A percentile compares a stretch with the other conserved stretches of the same genome.
These are phyloP conservation scores for Mirza zaza DNA, from an alignment of 2,113 vertebrate species.

Conservation along the genomic window DNA sequence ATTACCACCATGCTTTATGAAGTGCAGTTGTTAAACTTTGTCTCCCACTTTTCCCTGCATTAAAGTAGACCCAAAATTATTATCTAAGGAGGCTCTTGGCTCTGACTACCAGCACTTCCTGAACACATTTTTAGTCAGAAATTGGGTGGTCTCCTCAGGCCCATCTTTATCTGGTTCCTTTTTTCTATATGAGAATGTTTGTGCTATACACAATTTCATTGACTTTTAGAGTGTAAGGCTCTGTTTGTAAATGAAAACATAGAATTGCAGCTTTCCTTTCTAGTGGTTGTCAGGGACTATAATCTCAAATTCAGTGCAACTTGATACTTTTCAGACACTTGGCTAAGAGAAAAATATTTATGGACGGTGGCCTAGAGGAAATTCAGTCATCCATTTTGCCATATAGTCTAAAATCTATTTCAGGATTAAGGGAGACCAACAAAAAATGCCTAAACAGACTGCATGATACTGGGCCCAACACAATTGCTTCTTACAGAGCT, in stretches of 20 bases:
- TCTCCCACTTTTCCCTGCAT: not conserved
- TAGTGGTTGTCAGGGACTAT: not conserved
- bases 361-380: not conserved
- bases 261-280: not conserved
- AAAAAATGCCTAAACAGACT: not conserved
- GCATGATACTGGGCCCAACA: not conserved
- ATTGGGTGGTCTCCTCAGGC: not conserved
- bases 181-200: not conserved
- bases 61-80: not conserved
- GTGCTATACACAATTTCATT: not conserved
- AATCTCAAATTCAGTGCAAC: not conserved
- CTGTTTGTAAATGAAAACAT: not conserved
- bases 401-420: constrained; percentile 40
- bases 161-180: not conserved
- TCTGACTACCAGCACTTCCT: not conserved
- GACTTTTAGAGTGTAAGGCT: not conserved
- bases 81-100: not conserved
- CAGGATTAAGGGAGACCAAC: not conserved
- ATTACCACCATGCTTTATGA: not conserved
- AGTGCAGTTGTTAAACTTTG: not conserved
- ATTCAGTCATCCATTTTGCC: constrained; percentile 2
- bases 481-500: not conserved
- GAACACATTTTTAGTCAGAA: not conserved
- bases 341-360: constrained; percentile 46
- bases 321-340: not conserved